These are phyloP conservation scores for Probosciger aterrimus DNA, from an alignment of 2,113 vertebrate genomes.

Conservation along the genomic window DNA sequence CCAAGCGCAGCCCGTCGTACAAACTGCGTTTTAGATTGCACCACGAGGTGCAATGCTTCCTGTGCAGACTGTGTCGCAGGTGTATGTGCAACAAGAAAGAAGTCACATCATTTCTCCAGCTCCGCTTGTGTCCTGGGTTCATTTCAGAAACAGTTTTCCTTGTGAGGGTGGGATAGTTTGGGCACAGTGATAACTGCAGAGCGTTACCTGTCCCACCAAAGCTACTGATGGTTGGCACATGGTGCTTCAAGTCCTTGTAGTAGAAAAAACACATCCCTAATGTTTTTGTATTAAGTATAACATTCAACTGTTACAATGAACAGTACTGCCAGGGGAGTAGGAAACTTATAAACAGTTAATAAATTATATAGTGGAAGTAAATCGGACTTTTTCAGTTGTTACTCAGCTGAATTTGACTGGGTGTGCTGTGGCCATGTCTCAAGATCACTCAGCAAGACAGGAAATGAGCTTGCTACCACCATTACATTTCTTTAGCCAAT, in stretches of 20 bases:
- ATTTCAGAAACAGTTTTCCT: neutral
- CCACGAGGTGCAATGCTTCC: neutral
- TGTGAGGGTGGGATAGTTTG: accelerated
- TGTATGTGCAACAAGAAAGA: accelerated
- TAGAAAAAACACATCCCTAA: neutral
- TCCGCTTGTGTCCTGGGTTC: accelerated
- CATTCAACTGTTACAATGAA: neutral
- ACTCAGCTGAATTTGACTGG: neutral
- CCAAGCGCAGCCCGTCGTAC: accelerated
- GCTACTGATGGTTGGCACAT: neutral
- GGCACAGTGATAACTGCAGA: neutral
- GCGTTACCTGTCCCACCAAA: accelerated
- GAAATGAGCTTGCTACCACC: neutral
- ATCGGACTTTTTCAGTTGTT: neutral
- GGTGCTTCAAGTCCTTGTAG: neutral
- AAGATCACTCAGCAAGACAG: neutral
- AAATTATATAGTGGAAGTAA: neutral
- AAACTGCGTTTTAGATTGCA: neutral
- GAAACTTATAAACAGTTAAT: neutral
- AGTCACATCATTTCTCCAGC: neutral
- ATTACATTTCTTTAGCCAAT: neutral
- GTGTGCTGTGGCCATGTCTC: neutral
- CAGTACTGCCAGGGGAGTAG: neutral
- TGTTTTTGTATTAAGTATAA: neutral
- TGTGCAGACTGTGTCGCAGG: accelerated